A percentile compares a stretch with the other conserved stretches of the same genome.
phyloP scores from a whole-genome alignment of 1,140 invertebrate species.

The Magallana ariakensis region DNA sequence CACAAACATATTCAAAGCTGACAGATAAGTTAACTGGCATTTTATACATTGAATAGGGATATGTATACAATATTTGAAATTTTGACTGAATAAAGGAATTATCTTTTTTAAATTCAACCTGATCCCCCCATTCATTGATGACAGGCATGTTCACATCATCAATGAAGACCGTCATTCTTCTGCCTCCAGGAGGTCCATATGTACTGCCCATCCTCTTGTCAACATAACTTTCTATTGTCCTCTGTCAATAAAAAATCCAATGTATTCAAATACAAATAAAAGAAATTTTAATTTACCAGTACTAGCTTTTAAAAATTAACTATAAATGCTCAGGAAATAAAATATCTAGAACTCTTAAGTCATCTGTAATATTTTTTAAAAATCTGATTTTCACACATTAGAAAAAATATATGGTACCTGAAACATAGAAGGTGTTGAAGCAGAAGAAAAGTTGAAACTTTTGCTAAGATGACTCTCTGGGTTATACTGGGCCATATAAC shows the following conservation, averaged over 20 bases:
- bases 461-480: slow-evolving; percentile 91
- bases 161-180: slow-evolving; percentile 95
- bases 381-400: too few species aligned
- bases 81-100: too few species aligned
- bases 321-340: too few species aligned
- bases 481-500: slow-evolving; percentile 94
- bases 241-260: slow-evolving; percentile 81
- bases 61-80: too few species aligned
- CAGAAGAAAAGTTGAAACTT: slow-evolving; percentile 97
- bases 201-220: slow-evolving; percentile 96
- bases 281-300: too few species aligned
- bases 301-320: too few species aligned
- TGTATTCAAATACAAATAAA: background rate
- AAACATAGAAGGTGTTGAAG: slow-evolving; percentile 95
- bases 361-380: too few species aligned
- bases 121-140: slow-evolving; percentile 97
- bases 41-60: too few species aligned
- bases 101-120: slow-evolving; percentile 79
- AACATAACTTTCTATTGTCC: slow-evolving; percentile 96
- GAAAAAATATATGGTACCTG: slow-evolving; percentile 82
- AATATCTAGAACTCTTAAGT: too few species aligned
- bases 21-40: too few species aligned
- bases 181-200: slow-evolving; percentile 94
- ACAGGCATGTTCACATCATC: slow-evolving; percentile 97
- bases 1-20: too few species aligned